phyloP scores from a whole-genome alignment of 2,113 vertebrate genomes.

The Rhea americana region DNA sequence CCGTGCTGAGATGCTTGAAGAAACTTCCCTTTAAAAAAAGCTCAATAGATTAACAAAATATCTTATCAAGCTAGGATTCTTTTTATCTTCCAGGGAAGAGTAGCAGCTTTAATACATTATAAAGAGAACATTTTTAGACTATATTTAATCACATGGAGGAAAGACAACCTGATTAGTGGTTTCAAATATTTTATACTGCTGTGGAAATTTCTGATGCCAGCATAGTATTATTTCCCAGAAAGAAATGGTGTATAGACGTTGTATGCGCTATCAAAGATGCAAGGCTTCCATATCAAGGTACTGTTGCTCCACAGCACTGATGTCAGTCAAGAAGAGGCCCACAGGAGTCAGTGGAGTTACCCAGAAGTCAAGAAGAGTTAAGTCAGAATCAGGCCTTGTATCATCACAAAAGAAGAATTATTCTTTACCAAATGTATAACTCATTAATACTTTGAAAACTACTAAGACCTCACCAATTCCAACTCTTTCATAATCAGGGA shows the following conservation, averaged over 20 bases:
- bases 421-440: background rate
- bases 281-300: background rate
- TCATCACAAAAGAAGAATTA: background rate
- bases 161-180: slow-evolving; percentile 16
- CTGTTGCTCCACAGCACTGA: background rate
- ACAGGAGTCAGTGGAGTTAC: background rate
- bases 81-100: background rate
- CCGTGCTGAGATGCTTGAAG: background rate
- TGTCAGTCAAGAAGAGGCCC: background rate
- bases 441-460: background rate
- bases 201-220: slow-evolving; percentile 18
- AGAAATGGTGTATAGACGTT: background rate
- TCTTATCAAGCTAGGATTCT: background rate
- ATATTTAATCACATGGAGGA: background rate
- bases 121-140: background rate
- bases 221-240: background rate
- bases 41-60: background rate
- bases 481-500: background rate
- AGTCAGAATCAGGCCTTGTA: background rate
- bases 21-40: background rate
- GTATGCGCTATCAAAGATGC: background rate
- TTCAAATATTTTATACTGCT: slow-evolving; percentile 17
- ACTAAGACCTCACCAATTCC: background rate
- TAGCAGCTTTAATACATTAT: background rate
- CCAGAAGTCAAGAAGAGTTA: background rate